Evolutionary conservation across 2,797 vertebrate species (phyloP), one percentile per base, ranked within the genome.

Genomic region (Oreonectes daqikongensis): DNA sequence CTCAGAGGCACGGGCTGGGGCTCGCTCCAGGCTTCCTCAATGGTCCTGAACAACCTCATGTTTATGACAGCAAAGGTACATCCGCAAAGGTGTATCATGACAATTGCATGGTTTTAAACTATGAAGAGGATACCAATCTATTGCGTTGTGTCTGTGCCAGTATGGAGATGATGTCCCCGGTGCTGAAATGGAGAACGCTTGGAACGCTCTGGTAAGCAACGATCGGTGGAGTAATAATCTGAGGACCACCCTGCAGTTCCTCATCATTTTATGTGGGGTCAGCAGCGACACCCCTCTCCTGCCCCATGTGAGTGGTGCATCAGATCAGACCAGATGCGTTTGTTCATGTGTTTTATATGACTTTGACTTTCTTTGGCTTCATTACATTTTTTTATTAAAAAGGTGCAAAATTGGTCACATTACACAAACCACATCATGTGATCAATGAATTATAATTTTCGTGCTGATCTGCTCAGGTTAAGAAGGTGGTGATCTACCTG

Each of bases 31-130:
- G 97, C 97, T 2, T 98, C 97, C 0, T 97, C 96, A 0, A 86
- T 99, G 65, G 96, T 99, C 84, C 95, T 99, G 70, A 99, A 99
- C 91, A 99, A 99, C 91, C 96, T 99, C 85, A 99, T 99, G 97
- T 99, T 97, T 86, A 99, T 99, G 97, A 99, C 97, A 0, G 98
- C 98, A 69, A 99, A 99, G 95, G 97, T 98, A 64, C 20, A 24
- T n/a, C n/a, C n/a, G n/a, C n/a, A n/a, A n/a, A 9, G 4, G 2
- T 59, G 11, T n/a, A 50, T 60, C 4, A 28, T 15, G 53, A 10
- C 26, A 40, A 17, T 18, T 28, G 18, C 22, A 17, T 18, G 30
- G 9, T 32, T 67, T 75, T 9, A 30, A 40, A 42, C 35, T 65
- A 3, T 20, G 10, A 52, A 40, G 20, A 26, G 38, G 26, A 15